A percentile compares a stretch with the other conserved stretches of the same genome.
Conservation (phyloP, 2,888 invertebrate genomes). For the Panopea generosa region DNA sequence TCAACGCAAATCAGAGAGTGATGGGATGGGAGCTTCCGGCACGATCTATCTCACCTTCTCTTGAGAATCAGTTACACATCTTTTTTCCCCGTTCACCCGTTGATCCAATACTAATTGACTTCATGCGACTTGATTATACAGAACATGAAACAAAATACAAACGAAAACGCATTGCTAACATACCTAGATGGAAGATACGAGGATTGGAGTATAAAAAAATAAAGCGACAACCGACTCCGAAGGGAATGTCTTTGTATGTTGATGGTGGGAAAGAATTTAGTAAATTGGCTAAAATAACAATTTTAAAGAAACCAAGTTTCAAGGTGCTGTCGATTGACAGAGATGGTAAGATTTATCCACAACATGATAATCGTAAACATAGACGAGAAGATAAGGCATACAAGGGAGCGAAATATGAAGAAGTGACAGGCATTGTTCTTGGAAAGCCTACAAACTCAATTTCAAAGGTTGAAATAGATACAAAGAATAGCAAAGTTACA, state of each 20-base stretch:
- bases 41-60: slow-evolving; percentile 14
- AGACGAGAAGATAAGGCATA: background rate
- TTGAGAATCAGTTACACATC: slow-evolving; percentile 30
- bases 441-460: slow-evolving; percentile 8
- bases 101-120: slow-evolving; percentile 33
- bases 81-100: slow-evolving; percentile 15
- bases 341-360: slow-evolving; percentile 38
- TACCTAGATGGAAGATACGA: slow-evolving; percentile 11
- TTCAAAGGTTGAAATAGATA: slow-evolving; percentile 4
- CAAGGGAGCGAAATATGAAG: slow-evolving; percentile 12
- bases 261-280: background rate
- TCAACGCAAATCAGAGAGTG: slow-evolving; percentile 18
- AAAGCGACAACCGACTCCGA: background rate
- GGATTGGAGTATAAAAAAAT: slow-evolving; percentile 16
- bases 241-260: slow-evolving; percentile 25
- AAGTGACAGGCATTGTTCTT: slow-evolving; percentile 24
- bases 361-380: slow-evolving; percentile 16
- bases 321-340: slow-evolving; percentile 29
- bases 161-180: slow-evolving; percentile 1
- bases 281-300: slow-evolving; percentile 4
- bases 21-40: slow-evolving; percentile 41
- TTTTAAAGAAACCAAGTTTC: background rate
- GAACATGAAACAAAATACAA: background rate
- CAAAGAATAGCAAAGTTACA: background rate
- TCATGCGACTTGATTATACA: slow-evolving; percentile 32